Evolutionary conservation across 2,888 invertebrate species (phyloP), one percentile per base, ranked within the genome.

Genomic region (Luperina testacea): DNA sequence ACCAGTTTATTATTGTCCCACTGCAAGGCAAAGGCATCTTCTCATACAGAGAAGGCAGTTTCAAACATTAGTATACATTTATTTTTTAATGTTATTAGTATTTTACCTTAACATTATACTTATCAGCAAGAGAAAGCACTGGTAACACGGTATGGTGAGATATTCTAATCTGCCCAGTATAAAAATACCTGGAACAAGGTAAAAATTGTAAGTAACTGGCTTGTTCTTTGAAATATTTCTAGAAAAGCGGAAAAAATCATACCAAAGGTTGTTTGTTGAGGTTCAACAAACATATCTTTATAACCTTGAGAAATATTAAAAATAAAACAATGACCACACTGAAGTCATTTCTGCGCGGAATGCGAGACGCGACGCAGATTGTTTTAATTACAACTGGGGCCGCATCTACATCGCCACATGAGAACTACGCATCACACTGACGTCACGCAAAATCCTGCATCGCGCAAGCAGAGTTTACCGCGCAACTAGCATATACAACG

Each of bases 81-180:
- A 64, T 67, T 76, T 82, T 75, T 59, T 48, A 59, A 57, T 71
- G 42, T 51, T n/a, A 51, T 38, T n/a, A 74, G 48, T 69, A 42
- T 67, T 65, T 92, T 94, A 98, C 98, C 97, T 98, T 98, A 24
- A 99, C 98, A 96, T 99, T 99, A 95, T 99, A 99, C 95, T 99
- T 99, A 95, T 99, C 99, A 64, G 99, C 99, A 78, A 99, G 96
- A 17, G 98, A 98, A 75, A 99, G 97, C 88, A 99, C 98, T 11
- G 99, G 98, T 95, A 99, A 97, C 72, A 99, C 99, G 82, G 98
- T 98, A 75, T 97, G 97, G 87, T 99, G 98, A 11, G 98, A 98
- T 91, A 99, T 98, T 90, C 98, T 97, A 88, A 99, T 98, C 95
- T 98, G 98, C 64, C 99, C 99, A 0, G 99, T 99, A 96, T 99